Evolutionary conservation across 1,140 invertebrate species (phyloP).

Genomic region (Tetranychus urticae): DNA sequence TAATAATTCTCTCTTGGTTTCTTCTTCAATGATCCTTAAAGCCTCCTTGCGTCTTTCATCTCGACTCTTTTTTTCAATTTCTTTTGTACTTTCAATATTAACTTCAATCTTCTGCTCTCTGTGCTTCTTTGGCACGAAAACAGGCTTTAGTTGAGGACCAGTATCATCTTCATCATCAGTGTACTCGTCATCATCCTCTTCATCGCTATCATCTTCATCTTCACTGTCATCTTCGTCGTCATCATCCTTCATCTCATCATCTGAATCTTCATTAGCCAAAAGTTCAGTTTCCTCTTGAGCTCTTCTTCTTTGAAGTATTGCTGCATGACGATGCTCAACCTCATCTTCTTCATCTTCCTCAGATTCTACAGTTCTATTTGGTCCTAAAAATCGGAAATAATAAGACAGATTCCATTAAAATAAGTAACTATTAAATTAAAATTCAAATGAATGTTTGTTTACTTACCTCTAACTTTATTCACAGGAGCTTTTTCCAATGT

Average conservation of each 20-base stretch:
- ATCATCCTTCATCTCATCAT: slow-evolving; percentile 9
- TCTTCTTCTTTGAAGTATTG: slow-evolving; percentile 29
- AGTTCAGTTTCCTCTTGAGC: slow-evolving; percentile 20
- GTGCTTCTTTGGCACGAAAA: slow-evolving; percentile 85
- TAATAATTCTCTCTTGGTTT: slow-evolving; percentile 54
- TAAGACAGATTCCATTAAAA: neutral
- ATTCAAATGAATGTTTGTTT: neutral
- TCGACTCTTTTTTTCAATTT: slow-evolving; percentile 34
- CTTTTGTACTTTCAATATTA: slow-evolving; percentile 51
- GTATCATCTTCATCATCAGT: slow-evolving; percentile 38
- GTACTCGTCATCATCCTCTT: slow-evolving; percentile 62
- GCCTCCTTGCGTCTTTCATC: slow-evolving; percentile 62
- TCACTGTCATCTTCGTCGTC: slow-evolving; percentile 16
- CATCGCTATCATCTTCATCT: slow-evolving; percentile 23
- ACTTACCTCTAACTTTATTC: neutral
- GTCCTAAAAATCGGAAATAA: neutral
- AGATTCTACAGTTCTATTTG: neutral
- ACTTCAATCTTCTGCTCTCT: slow-evolving; percentile 81
- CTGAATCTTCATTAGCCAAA: neutral
- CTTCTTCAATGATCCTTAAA: slow-evolving; percentile 68
- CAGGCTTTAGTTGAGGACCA: slow-evolving; percentile 70
- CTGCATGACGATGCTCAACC: slow-evolving; percentile 24
- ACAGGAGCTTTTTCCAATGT: neutral
- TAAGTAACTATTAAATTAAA: neutral
- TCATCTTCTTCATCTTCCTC: slow-evolving; percentile 32